Evolutionary conservation across 2,888 invertebrate species (phyloP), one percentile per base, ranked within the genome.

Genomic region (Ischnura elegans): DNA sequence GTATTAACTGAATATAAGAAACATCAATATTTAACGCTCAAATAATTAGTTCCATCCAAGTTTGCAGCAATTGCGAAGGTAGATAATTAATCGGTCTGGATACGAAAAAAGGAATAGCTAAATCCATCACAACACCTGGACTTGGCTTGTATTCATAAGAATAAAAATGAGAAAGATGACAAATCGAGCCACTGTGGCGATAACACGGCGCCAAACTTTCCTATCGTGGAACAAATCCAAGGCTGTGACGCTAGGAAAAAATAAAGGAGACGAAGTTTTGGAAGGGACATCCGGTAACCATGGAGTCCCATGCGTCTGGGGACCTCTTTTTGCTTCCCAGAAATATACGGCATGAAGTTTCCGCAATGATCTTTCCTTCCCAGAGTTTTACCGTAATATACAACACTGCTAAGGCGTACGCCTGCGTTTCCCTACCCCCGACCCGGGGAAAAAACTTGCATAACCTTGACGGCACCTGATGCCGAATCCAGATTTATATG

Each of bases 391-490:
- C 76, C 36, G 10, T 76, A 76, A 76, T 76, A 76, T 76, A 76
- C 76, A 76, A 76, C 76, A 36, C 8, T 6, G 13, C 76, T 36
- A 76, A 76, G 25, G 76, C 29, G 13, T 36, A 76, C 76, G 10
- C 76, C 76, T 36, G 76, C 36, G 36, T 76, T 76, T 3, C 76
- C 36, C 61, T n/a, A n/a, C 61, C 76, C 36, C 13, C 16, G 2
- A 13, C 76, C 36, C 29, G 76, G 76, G 76, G 29, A 76, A 76
- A 36, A 76, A 76, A 76, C 76, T 76, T 76, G 76, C 76, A 76
- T 76, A 76, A 76, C 76, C 76, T 76, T 76, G 29, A 76, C 76
- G 76, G 76, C 76, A 76, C 76, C 76, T 76, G 76, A 76, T 76
- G 76, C 76, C 76, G 76, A 76, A 36, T 76, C 36, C 36, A 76